Evolutionary conservation across 2,888 invertebrate species (phyloP).

Genomic region (Amiota minor): DNA sequence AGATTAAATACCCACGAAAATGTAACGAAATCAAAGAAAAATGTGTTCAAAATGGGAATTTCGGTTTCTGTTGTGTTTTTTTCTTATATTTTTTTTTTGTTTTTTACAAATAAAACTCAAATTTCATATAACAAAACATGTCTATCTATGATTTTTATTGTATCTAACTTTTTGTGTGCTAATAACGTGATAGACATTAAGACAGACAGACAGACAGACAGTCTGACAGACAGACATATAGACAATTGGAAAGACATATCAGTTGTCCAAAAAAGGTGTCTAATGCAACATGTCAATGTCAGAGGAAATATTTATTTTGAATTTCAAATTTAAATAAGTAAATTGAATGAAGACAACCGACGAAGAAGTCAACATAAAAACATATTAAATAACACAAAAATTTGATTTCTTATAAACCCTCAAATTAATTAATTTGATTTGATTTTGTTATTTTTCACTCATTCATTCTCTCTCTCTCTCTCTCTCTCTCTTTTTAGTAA

Average conservation of each 20-base stretch:
- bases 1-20: constrained; percentile 57
- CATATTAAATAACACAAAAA: constrained; percentile 11
- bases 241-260: constrained; percentile 12
- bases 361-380: constrained; percentile 1
- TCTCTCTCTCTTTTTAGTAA: not conserved
- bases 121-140: constrained; percentile 53
- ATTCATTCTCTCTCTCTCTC: too few relatives aligned
- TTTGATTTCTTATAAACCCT: not conserved
- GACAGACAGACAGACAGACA: too few relatives aligned
- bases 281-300: constrained; percentile 66
- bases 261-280: constrained; percentile 53
- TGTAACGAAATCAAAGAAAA: constrained; percentile 31
- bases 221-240: too few relatives aligned
- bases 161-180: not conserved
- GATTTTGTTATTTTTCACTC: constrained; percentile 8
- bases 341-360: not conserved
- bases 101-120: constrained; percentile 48
- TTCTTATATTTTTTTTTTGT: not conserved
- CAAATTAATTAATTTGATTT: constrained; percentile 23
- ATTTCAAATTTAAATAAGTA: not conserved
- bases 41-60: constrained; percentile 28
- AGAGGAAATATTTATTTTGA: constrained; percentile 27
- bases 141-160: constrained; percentile 6
- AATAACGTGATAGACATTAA: not conserved
- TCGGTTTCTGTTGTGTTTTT: not conserved